phyloP scores from a whole-genome alignment of 2,113 vertebrate species.

The Oryzias javanicus region DNA sequence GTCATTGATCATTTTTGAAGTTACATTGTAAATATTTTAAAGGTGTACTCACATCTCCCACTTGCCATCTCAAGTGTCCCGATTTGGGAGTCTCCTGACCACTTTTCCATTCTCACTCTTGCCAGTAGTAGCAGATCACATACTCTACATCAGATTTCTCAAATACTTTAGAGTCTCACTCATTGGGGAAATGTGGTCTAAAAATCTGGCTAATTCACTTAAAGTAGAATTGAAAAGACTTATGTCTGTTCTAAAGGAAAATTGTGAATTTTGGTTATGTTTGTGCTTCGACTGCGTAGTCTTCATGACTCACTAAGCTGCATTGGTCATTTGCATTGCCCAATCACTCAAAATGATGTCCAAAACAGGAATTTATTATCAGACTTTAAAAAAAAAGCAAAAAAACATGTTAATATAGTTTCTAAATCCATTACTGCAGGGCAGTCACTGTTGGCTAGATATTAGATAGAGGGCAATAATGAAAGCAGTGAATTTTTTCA shows the following conservation, averaged over 20 bases:
- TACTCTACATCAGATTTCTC: slow-evolving; percentile 73
- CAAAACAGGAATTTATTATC: no score
- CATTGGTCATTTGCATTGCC: no score
- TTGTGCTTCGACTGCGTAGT: neutral
- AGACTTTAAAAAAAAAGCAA: slow-evolving; percentile 9
- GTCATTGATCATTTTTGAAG: no score
- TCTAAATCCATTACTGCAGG: neutral
- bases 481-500: no score
- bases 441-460: slow-evolving; percentile 6
- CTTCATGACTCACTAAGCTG: no score
- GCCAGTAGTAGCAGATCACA: slow-evolving; percentile 40
- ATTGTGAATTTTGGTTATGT: slow-evolving; percentile 5
- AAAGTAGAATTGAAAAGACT: slow-evolving; percentile 12
- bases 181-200: slow-evolving; percentile 30
- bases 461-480: neutral
- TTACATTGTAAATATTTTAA: neutral
- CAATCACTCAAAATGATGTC: no score
- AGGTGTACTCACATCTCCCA: slow-evolving; percentile 19
- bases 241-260: neutral
- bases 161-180: slow-evolving; percentile 68
- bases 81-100: slow-evolving; percentile 31
- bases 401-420: neutral
- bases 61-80: slow-evolving; percentile 3
- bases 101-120: slow-evolving; percentile 63
- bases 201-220: slow-evolving; percentile 24